Percentiles rank a stretch among this genome's conserved stretches.
phyloP scores from a whole-genome alignment of 2,113 vertebrate genomes.

The Oryzias woworae region DNA sequence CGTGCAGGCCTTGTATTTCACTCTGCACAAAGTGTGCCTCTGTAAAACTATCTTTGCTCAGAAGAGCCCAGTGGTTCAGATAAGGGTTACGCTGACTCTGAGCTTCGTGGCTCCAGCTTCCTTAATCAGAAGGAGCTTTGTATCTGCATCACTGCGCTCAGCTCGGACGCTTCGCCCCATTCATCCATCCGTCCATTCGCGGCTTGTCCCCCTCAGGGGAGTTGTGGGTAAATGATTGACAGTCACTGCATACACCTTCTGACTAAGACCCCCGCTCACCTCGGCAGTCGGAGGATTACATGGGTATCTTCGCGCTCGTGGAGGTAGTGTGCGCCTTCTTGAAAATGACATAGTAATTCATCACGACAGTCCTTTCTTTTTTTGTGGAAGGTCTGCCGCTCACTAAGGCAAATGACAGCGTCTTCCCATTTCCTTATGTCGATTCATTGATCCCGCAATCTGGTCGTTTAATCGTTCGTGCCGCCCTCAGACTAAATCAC shows the following conservation, averaged over 20 bases:
- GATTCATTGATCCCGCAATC: slow-evolving; percentile 24
- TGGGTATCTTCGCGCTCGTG: slow-evolving; percentile 7
- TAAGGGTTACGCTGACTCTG: slow-evolving; percentile 35
- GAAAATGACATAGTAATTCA: slow-evolving; percentile 51
- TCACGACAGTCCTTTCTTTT: slow-evolving; percentile 43
- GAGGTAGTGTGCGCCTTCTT: slow-evolving; percentile 23
- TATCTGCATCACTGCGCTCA: slow-evolving; percentile 48
- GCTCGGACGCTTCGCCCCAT: slow-evolving; percentile 21
- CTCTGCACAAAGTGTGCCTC: slow-evolving; percentile 11
- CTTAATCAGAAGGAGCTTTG: slow-evolving; percentile 48
- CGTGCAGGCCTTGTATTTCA: slow-evolving; percentile 7
- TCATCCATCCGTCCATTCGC: slow-evolving; percentile 20
- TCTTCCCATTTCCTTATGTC: slow-evolving; percentile 13
- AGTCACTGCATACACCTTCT: slow-evolving; percentile 46
- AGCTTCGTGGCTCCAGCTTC: slow-evolving; percentile 32
- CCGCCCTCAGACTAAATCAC: slow-evolving; percentile 32
- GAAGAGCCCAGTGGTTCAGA: slow-evolving; percentile 39
- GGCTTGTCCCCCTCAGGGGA: neutral
- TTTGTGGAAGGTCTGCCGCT: slow-evolving; percentile 34
- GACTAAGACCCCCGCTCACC: slow-evolving; percentile 29
- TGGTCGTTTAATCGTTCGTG: slow-evolving; percentile 1
- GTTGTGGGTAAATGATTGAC: slow-evolving; percentile 44
- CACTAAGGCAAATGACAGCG: slow-evolving; percentile 26
- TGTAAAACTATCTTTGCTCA: slow-evolving; percentile 28
- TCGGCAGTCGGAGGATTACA: slow-evolving; percentile 34